Evolutionary conservation across 1,140 invertebrate genomes (phyloP).

Genomic region (Hylaeus volcanicus): DNA sequence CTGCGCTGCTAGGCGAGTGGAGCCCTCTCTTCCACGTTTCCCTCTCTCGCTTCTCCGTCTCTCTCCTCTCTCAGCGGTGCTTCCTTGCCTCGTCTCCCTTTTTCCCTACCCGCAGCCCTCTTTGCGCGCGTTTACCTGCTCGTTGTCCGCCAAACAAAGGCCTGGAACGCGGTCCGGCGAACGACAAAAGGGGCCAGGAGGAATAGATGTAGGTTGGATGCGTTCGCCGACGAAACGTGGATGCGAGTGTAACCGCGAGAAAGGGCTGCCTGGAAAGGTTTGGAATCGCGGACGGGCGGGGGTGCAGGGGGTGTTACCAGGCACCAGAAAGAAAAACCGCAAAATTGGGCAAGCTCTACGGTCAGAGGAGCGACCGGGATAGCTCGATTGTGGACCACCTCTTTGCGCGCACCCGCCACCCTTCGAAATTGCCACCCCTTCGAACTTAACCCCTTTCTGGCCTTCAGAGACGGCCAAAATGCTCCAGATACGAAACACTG

Average conservation of each 20-base stretch:
- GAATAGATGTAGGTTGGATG: too few relatives aligned
- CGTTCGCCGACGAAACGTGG: too few relatives aligned
- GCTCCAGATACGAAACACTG: too few relatives aligned
- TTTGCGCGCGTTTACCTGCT: conserved; percentile 25
- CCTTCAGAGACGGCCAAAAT: too few relatives aligned
- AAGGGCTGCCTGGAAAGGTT: too few relatives aligned
- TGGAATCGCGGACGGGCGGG: neutral
- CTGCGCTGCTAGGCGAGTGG: conserved; percentile 71
- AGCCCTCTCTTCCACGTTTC: conserved; percentile 55
- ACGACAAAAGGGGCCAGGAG: neutral
- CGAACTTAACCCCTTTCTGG: neutral
- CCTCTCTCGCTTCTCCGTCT: conserved; percentile 19
- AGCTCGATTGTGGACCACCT: neutral
- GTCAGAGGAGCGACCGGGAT: neutral
- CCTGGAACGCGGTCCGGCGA: neutral
- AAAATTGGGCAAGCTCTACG: neutral
- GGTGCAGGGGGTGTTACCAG: neutral
- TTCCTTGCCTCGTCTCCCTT: conserved; percentile 30
- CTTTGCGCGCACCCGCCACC: neutral
- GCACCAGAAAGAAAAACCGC: neutral
- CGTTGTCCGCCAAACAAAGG: conserved; percentile 27
- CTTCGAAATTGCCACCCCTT: neutral
- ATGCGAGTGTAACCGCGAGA: neutral
- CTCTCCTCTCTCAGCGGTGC: conserved; percentile 16
- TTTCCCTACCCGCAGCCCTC: conserved; percentile 19